Percentiles rank a stretch among this genome's conserved stretches.
These are phyloP conservation scores for Eleutherodactylus coqui DNA, from an alignment of 2,797 vertebrate genomes.

Conservation along the genomic window DNA sequence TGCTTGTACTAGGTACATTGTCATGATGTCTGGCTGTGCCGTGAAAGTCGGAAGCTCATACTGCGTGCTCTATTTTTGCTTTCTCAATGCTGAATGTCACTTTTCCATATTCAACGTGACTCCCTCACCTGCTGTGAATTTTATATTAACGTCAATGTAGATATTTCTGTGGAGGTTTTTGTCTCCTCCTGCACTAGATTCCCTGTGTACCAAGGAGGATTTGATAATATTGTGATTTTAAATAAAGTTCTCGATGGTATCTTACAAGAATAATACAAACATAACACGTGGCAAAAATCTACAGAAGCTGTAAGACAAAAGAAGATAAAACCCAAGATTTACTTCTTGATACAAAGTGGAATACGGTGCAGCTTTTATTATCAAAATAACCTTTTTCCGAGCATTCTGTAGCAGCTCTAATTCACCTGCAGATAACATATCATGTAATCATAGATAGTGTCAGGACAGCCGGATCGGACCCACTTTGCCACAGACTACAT, in stretches of 20 bases:
- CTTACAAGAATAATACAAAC: neutral
- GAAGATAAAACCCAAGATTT: no score
- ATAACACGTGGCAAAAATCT: neutral
- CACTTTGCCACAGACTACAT: no score
- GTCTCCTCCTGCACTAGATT: neutral
- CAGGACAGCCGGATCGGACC: no score
- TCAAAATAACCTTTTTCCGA: no score
- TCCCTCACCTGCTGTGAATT: slow-evolving; percentile 36
- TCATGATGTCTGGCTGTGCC: slow-evolving; percentile 26
- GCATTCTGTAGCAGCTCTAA: no score
- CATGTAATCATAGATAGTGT: no score
- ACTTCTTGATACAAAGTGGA: neutral
- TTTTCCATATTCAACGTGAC: slow-evolving; percentile 46
- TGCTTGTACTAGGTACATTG: slow-evolving; percentile 21
- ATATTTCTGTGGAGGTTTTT: slow-evolving; percentile 8
- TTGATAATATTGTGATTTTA: neutral
- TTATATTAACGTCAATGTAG: slow-evolving; percentile 45
- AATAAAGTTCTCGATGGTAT: neutral
- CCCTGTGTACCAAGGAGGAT: neutral
- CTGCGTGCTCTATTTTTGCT: slow-evolving; percentile 33
- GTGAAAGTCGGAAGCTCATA: neutral
- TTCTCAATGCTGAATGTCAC: slow-evolving; percentile 44
- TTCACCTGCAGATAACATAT: no score
- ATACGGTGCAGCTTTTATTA: neutral
- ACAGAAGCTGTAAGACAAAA: neutral